phyloP scores from a whole-genome alignment of 1,140 invertebrate genomes.

The Ylistrum balloti region DNA sequence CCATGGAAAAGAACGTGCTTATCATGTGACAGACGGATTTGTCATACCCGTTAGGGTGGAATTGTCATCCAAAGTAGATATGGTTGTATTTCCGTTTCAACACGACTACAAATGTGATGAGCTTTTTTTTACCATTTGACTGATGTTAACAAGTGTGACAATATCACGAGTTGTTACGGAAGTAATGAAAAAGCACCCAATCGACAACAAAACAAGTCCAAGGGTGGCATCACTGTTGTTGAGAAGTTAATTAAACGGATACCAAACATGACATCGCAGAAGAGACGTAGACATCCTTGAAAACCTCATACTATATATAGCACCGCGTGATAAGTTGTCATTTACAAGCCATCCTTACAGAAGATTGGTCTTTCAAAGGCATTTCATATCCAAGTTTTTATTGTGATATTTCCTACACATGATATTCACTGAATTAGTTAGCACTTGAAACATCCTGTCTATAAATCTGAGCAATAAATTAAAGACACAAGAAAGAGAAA shows the following conservation, averaged over 20 bases:
- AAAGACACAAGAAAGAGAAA: neutral
- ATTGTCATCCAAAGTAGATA: neutral
- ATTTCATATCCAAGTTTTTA: neutral
- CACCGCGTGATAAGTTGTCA: neutral
- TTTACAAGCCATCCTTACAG: neutral
- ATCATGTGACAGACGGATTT: neutral
- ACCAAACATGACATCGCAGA: slow-evolving; percentile 1
- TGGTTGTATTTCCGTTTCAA: neutral
- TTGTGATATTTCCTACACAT: neutral
- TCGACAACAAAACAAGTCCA: neutral
- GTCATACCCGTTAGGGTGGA: neutral
- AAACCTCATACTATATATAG: neutral
- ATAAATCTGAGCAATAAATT: neutral
- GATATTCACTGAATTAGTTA: neutral
- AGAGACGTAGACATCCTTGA: neutral
- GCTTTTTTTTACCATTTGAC: neutral
- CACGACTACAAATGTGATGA: neutral
- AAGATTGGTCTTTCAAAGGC: slow-evolving; percentile 18
- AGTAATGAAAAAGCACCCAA: neutral
- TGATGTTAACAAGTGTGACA: neutral
- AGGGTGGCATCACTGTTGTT: neutral
- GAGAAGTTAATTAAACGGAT: neutral
- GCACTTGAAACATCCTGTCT: neutral
- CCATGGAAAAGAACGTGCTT: neutral
- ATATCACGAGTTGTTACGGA: neutral